Conservation (phyloP, 2,113 vertebrate genomes). For the Alethe diademata region DNA sequence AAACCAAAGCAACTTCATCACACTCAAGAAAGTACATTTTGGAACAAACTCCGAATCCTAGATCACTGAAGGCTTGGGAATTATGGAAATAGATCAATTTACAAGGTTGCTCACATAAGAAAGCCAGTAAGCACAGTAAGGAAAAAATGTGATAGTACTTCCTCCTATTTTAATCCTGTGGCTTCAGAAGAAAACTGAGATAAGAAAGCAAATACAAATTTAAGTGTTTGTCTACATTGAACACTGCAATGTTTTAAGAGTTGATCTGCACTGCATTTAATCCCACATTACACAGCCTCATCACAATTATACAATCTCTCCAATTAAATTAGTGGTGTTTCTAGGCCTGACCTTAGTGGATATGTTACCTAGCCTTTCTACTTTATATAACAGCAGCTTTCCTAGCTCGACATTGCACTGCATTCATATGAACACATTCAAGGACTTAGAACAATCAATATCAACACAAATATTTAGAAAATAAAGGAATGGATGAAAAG, state of each 20-base stretch:
- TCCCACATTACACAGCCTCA: neutral
- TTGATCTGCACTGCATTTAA: neutral
- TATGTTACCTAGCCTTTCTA: neutral
- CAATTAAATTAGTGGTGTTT: neutral
- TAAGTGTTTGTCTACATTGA: neutral
- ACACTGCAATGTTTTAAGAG: neutral
- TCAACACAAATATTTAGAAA: neutral
- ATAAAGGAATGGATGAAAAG: neutral
- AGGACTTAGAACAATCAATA: neutral
- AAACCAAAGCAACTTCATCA: neutral
- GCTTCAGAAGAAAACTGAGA: neutral
- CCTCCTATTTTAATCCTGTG: neutral
- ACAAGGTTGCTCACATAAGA: neutral
- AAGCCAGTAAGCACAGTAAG: neutral
- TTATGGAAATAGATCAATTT: neutral
- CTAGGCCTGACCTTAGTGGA: neutral
- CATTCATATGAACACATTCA: neutral
- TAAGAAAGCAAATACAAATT: neutral
- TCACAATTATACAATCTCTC: neutral
- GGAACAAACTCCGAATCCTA: neutral
- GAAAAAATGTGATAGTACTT: neutral
- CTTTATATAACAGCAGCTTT: neutral
- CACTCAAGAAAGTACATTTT: neutral
- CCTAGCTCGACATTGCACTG: neutral
- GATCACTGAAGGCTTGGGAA: neutral